A percentile compares a stretch with the other conserved stretches of the same genome.
These are phyloP conservation scores for Drosophila persimilis DNA, from an alignment of 1,140 invertebrate species.

Conservation along the genomic window DNA sequence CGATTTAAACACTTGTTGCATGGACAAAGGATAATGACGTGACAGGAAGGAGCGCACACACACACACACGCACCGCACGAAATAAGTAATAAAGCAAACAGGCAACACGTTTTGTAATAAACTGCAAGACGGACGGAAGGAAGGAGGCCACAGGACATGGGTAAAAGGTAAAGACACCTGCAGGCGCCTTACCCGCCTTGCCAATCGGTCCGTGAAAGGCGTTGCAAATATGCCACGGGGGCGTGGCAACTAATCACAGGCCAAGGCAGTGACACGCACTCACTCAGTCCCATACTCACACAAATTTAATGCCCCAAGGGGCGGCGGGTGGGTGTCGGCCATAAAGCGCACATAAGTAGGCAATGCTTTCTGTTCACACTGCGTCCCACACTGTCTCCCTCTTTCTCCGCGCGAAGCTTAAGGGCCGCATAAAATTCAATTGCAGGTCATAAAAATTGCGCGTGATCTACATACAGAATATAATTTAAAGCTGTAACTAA, in stretches of 20 bases:
- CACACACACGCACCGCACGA: slow-evolving; percentile 13
- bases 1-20: slow-evolving; percentile 76
- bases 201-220: slow-evolving; percentile 15
- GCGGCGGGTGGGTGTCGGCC: slow-evolving; percentile 9
- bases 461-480: slow-evolving; percentile 68
- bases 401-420: slow-evolving; percentile 2
- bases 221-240: slow-evolving; percentile 47
- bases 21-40: slow-evolving; percentile 74
- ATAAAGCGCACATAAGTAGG: slow-evolving; percentile 63
- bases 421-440: slow-evolving; percentile 69
- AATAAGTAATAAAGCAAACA: slow-evolving; percentile 74
- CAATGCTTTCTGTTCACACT: slow-evolving; percentile 33
- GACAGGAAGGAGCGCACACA: slow-evolving; percentile 32
- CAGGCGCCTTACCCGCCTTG: slow-evolving; percentile 16
- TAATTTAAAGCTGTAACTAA: slow-evolving; percentile 78
- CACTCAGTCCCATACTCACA: neutral
- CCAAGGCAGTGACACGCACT: neutral
- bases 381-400: neutral
- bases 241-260: slow-evolving; percentile 58
- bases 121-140: slow-evolving; percentile 29
- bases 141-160: slow-evolving; percentile 17
- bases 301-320: slow-evolving; percentile 26
- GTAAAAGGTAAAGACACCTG: slow-evolving; percentile 28
- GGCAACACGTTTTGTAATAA: slow-evolving; percentile 53
- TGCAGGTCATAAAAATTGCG: slow-evolving; percentile 71